phyloP scores from a whole-genome alignment of 2,888 invertebrate species.

The Mactromeris polynyma region DNA sequence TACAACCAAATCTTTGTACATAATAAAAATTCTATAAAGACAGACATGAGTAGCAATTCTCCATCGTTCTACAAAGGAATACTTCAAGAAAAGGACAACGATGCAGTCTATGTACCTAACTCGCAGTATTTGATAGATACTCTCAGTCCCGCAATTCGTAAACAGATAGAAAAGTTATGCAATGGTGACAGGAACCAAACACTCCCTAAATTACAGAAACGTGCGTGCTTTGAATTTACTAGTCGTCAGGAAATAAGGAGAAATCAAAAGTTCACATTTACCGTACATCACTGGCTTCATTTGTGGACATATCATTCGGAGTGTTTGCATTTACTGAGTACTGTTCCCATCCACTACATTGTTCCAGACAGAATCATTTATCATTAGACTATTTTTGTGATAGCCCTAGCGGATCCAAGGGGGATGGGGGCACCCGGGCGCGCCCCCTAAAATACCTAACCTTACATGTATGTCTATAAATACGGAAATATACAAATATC shows the following conservation, averaged over 20 bases:
- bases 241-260: constrained; percentile 6
- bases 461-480: too few relatives aligned
- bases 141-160: not conserved
- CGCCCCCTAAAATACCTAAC: too few relatives aligned
- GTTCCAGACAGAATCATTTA: not conserved
- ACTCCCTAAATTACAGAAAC: not conserved
- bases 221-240: constrained; percentile 7
- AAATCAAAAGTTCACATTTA: constrained; percentile 26
- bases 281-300: constrained; percentile 32
- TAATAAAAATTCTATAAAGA: not conserved
- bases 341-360: not conserved
- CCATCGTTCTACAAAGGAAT: constrained; percentile 53
- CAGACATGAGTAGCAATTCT: constrained; percentile 29
- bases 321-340: not conserved
- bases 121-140: constrained; percentile 49
- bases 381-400: not conserved
- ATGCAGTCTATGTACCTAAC: constrained; percentile 56
- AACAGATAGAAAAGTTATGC: not conserved
- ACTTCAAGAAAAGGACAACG: constrained; percentile 34
- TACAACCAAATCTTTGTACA: constrained; percentile 12
- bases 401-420: too few relatives aligned
- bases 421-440: too few relatives aligned
- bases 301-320: not conserved
- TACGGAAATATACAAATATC: too few relatives aligned
- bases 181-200: not conserved